A percentile compares a stretch with the other conserved stretches of the same genome.
These are phyloP conservation scores for Gymnocheta viridis DNA, from an alignment of 2,888 invertebrate species.

Conservation along the genomic window DNA sequence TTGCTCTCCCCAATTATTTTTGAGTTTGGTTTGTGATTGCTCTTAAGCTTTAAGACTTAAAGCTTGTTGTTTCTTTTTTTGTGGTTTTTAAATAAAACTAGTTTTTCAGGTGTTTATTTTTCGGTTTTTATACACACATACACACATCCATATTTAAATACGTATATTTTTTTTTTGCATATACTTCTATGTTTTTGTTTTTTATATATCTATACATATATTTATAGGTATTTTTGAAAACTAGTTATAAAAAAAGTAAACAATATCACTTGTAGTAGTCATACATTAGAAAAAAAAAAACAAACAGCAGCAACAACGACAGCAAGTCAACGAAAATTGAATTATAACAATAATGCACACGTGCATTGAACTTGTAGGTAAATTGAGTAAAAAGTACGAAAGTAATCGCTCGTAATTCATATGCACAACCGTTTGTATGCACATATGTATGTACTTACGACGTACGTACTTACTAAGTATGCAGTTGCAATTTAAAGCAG, in stretches of 20 bases:
- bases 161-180: neutral
- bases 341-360: constrained; percentile 58
- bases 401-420: constrained; percentile 16
- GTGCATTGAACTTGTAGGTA: constrained; percentile 68
- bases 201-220: neutral
- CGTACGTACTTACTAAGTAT: neutral
- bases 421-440: no score
- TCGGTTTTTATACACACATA: constrained; percentile 19
- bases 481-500: constrained; percentile 37
- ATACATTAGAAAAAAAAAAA: constrained; percentile 14
- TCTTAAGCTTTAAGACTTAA: neutral
- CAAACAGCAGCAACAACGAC: constrained; percentile 8
- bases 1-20: neutral
- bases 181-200: constrained; percentile 7
- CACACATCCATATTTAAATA: neutral
- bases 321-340: constrained; percentile 38
- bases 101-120: constrained; percentile 69
- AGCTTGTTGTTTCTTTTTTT: neutral
- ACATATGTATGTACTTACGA: no score
- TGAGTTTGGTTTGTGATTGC: neutral
- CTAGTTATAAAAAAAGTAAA: constrained; percentile 61
- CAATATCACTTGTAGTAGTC: constrained; percentile 59
- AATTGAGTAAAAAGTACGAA: constrained; percentile 38
- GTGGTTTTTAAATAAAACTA: constrained; percentile 46
- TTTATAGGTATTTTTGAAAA: constrained; percentile 40